These are phyloP conservation scores for Sipha flava DNA, from an alignment of 1,140 invertebrate genomes.

Conservation along the genomic window DNA sequence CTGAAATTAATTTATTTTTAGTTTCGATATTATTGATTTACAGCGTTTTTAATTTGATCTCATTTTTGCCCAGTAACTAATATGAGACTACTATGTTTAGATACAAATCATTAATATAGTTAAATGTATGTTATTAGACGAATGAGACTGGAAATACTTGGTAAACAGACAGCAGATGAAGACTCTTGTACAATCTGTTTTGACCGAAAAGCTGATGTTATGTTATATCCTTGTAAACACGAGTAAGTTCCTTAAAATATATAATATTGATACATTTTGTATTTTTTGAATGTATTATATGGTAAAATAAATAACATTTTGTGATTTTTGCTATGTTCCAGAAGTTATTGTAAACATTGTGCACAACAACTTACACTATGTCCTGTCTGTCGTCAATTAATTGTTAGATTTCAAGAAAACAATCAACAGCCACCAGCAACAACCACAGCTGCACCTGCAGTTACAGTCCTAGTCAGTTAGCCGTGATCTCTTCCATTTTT, in stretches of 20 bases:
- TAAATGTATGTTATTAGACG: conserved; percentile 49
- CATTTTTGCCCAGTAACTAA: too few relatives aligned
- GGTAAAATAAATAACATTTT: too few relatives aligned
- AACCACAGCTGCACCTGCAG: not conserved
- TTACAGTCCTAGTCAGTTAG: conserved; percentile 10
- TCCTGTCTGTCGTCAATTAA: conserved; percentile 74
- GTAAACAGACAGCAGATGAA: conserved; percentile 66
- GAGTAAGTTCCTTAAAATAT: conserved; percentile 49
- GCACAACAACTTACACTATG: conserved; percentile 68
- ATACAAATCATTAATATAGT: too few relatives aligned
- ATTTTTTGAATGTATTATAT: not conserved
- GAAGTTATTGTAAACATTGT: conserved; percentile 77
- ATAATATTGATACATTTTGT: conserved; percentile 3
- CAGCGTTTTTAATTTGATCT: too few relatives aligned
- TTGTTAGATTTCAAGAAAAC: conserved; percentile 40
- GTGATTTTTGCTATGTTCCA: conserved; percentile 46
- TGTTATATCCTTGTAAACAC: conserved; percentile 71
- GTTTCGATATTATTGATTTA: too few relatives aligned
- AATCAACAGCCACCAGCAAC: not conserved
- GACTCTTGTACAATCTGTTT: conserved; percentile 83
- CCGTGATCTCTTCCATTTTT: not conserved
- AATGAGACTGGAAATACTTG: conserved; percentile 62
- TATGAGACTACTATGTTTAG: too few relatives aligned
- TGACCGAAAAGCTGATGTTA: conserved; percentile 65
- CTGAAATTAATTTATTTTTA: too few relatives aligned